phyloP scores from a whole-genome alignment of 2,113 vertebrate genomes.

The Picathartes gymnocephalus region DNA sequence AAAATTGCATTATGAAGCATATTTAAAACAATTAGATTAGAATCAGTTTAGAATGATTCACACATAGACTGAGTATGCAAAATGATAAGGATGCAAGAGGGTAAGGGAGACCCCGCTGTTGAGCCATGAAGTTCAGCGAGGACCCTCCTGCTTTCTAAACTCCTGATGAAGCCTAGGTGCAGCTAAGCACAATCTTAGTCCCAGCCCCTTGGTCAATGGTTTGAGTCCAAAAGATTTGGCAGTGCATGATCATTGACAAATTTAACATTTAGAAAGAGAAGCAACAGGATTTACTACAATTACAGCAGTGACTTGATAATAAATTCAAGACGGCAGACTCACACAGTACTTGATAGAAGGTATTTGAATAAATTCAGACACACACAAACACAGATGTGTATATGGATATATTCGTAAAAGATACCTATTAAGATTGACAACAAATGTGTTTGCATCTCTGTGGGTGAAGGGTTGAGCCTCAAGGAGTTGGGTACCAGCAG shows the following conservation, averaged over 20 bases:
- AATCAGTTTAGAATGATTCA: background rate
- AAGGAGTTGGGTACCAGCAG: background rate
- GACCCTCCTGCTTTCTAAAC: background rate
- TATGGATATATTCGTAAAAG: background rate
- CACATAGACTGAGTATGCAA: background rate
- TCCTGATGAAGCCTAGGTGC: background rate
- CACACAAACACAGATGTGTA: background rate
- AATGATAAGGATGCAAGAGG: background rate
- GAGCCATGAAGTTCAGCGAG: background rate
- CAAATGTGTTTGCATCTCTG: background rate
- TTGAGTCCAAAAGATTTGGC: background rate
- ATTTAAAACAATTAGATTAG: background rate
- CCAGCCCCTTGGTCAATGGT: background rate
- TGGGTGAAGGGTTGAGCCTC: background rate
- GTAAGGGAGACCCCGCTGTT: background rate
- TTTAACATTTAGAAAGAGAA: background rate
- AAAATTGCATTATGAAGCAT: background rate
- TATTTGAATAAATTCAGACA: background rate
- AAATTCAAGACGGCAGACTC: background rate
- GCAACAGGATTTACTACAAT: background rate
- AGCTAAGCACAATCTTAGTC: background rate
- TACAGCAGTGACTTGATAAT: background rate
- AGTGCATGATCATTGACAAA: background rate
- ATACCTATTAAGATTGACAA: background rate
- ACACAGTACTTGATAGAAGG: background rate